Evolutionary conservation across 92 coral and sea anemone species (phyloP).

Genomic region (Chrysogorgia sp.): DNA sequence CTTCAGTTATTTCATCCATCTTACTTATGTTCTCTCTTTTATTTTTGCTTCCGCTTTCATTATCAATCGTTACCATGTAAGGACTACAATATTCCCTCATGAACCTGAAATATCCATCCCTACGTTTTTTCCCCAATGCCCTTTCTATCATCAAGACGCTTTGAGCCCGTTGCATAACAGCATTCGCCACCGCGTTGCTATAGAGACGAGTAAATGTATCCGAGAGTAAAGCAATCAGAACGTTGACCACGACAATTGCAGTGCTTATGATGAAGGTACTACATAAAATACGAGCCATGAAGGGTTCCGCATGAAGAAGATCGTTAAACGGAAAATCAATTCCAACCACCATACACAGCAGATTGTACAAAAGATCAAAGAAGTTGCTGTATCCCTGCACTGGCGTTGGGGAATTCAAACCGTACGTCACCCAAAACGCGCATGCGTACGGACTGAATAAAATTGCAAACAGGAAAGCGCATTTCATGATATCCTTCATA

Average conservation of each 20-base stretch:
- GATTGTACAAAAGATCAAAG: not conserved
- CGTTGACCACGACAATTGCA: not conserved
- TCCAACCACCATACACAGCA: not conserved
- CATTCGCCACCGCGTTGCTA: not conserved
- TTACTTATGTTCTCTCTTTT: not conserved
- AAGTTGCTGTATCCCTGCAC: not conserved
- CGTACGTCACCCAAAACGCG: not conserved
- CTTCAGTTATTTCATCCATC: not conserved
- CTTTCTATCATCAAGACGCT: not conserved
- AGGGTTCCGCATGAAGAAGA: not conserved
- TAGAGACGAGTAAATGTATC: not conserved
- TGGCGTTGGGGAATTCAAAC: not conserved
- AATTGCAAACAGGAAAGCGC: not conserved
- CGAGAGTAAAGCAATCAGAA: constrained; percentile 6
- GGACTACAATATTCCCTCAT: constrained; percentile 5
- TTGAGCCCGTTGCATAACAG: not conserved
- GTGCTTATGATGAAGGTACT: not conserved
- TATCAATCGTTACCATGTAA: constrained; percentile 36
- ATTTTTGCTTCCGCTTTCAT: not conserved
- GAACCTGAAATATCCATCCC: not conserved
- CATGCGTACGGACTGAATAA: not conserved
- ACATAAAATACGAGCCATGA: not conserved
- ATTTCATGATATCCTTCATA: not conserved
- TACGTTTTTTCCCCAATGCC: not conserved
- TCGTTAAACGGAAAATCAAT: not conserved